Conservation (phyloP, 2,888 invertebrate genomes). For the Perizoma affinitatum region DNA sequence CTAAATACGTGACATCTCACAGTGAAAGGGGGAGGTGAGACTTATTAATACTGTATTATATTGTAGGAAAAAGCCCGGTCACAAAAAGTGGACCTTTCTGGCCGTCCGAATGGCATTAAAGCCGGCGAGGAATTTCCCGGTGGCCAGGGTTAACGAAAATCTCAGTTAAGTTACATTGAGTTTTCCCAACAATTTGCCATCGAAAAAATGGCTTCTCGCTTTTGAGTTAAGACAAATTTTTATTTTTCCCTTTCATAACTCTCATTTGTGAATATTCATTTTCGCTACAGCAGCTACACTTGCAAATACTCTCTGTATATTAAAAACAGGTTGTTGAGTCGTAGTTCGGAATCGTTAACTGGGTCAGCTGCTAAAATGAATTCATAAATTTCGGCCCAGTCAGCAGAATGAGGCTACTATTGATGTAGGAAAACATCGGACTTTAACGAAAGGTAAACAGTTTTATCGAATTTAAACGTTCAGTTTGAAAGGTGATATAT, state of each 20-base stretch:
- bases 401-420: conserved; percentile 19
- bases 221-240: conserved; percentile 13
- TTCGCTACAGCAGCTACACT: conserved; percentile 10
- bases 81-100: conserved; percentile 67
- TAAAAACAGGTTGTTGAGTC: conserved; percentile 24
- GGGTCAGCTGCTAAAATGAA: conserved; percentile 27
- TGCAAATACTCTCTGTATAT: conserved; percentile 25
- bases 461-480: neutral
- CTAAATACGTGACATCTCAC: conserved; percentile 61
- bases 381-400: conserved; percentile 21
- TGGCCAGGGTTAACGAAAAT: conserved; percentile 43
- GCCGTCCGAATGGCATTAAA: conserved; percentile 71
- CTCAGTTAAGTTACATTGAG: conserved; percentile 46
- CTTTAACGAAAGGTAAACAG: conserved; percentile 4
- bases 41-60: conserved; percentile 75
- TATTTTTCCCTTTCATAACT: conserved; percentile 11
- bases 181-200: conserved; percentile 34
- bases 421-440: conserved; percentile 15
- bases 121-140: conserved; percentile 52
- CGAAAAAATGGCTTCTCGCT: too few species aligned
- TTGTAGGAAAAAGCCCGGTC: conserved; percentile 57
- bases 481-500: too few species aligned
- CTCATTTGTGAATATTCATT: conserved; percentile 24
- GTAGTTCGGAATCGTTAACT: conserved; percentile 18
- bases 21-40: conserved; percentile 61